Percentiles rank a stretch among this genome's conserved stretches.
Evolutionary conservation across 2,888 invertebrate species (phyloP).

Genomic region (Stratiomys singularior): DNA sequence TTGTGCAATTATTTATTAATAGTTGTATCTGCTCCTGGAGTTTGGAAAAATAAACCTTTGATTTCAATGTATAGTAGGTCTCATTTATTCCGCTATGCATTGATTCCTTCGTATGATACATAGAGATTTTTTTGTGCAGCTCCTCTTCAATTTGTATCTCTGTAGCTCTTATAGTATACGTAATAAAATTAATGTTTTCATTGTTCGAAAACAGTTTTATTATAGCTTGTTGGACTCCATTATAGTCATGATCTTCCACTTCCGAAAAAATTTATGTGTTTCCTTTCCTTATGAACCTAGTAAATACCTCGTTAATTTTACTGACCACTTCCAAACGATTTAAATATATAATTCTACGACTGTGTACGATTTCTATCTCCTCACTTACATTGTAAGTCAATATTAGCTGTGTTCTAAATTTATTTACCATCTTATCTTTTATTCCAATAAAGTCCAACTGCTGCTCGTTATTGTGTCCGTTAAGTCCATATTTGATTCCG

Average conservation of each 20-base stretch:
- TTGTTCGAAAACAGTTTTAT: conserved; percentile 48
- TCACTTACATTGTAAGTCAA: conserved; percentile 48
- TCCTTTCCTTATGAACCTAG: conserved; percentile 43
- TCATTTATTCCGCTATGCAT: conserved; percentile 51
- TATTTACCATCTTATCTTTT: conserved; percentile 51
- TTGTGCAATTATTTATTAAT: conserved; percentile 50
- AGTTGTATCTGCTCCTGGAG: conserved; percentile 50
- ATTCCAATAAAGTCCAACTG: conserved; percentile 50
- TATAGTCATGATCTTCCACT: conserved; percentile 46
- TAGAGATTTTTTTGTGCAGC: conserved; percentile 48
- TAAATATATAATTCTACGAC: conserved; percentile 47
- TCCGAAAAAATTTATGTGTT: conserved; percentile 50
- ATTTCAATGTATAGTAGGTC: conserved; percentile 49
- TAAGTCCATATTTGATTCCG: conserved; percentile 45
- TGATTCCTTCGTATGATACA: conserved; percentile 51
- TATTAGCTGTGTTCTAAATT: conserved; percentile 51
- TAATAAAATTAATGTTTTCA: conserved; percentile 44
- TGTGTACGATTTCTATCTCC: conserved; percentile 44
- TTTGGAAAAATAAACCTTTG: conserved; percentile 49
- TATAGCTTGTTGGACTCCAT: conserved; percentile 50
- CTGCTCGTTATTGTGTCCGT: conserved; percentile 49
- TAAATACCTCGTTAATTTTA: conserved; percentile 47
- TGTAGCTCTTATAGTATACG: conserved; percentile 37
- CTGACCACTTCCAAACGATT: conserved; percentile 38
- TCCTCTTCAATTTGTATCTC: conserved; percentile 49